Base-by-base conservation (phyloP, 2,797 vertebrate species). In the Lepidocolaptes lacrymiger region DNA sequence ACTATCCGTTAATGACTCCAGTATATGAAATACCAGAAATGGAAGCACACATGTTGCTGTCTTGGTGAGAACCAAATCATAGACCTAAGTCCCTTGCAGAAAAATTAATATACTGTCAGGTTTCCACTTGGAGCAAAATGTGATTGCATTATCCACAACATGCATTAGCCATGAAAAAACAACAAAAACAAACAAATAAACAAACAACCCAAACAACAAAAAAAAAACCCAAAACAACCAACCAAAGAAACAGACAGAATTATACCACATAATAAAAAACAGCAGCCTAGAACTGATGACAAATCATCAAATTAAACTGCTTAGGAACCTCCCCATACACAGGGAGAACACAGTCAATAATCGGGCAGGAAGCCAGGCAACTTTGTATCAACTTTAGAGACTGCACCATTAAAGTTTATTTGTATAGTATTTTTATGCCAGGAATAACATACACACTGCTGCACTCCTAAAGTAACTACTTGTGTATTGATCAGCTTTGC, bases 41-140 rank as follows among this genome's bases (percentile, higher is more conserved):
- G 2, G 41, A 83, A 68, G n/a, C 0, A 0, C 28, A 18, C 2
- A 8, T 14, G 4, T 17, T n/a, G 26, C 15, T 8, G 2, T 24
- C 72, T 76, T 11, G 12, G 37, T 36, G 12, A 34, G 15, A 88
- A 76, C 4, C 5, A 72, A 74, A 54, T 7, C 13, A 77, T 9
- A 83, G 10, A 74, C 59, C 11, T 9, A 17, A 69, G 27, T 21
- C 4, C 6, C 22, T 10, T 18, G 21, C 46, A 80, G n/a, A 76
- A 26, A 89, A 67, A 71, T 21, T 16, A 4, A 1, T 4, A 8
- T 34, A 17, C 6, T 63, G 32, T 59, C 10, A 67, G 7, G 15
- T 28, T 80, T 39, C 14, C 22, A 37, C 39, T 2, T 41, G 21
- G 30, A 69, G 20, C 6, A 81, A 92, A 93, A 49, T 28, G 26